Evolutionary conservation across 2,888 invertebrate species (phyloP), one percentile per base, ranked within the genome.

Genomic region (Tiphia femorata): DNA sequence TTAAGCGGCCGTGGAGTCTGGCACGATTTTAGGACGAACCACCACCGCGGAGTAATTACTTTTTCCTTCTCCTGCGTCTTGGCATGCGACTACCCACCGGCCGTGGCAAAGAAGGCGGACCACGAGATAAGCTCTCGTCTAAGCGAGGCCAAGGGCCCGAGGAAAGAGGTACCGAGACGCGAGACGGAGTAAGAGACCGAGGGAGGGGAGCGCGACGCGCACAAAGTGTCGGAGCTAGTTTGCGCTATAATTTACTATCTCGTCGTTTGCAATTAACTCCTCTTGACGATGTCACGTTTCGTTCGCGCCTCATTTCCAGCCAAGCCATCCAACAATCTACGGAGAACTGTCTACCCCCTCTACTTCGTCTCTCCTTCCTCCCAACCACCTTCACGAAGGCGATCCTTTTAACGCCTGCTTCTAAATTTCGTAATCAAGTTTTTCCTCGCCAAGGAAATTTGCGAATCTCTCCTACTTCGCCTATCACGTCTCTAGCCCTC

Each of bases 391-490:
- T n/a, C n/a, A n/a, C n/a, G n/a, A n/a, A n/a, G 49, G 48, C 72
- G 72, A 77, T 77, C 75, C 77, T 76, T 78, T 77, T 74, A 76
- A 75, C 78, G 75, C 66, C 63, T 64, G 73, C 75, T 73, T 75
- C 70, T 72, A 79, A 79, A 78, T 80, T 78, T 76, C 64, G 74
- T 79, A 81, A 80, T 80, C 77, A 76, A 77, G 77, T 81, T 80
- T 78, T 78, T 79, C 75, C 73, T 70, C 66, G 70, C 64, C 67
- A 72, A 75, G 70, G 70, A 76, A 76, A 79, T 77, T 75, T 72
- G 64, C 69, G 70, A 77, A 73, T 76, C 72, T 71, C 70, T 67
- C 69, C 53, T 67, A 56, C 41, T 58, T 41, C 46, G 52, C 16
- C 54, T 35, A 56, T 42, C 48, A n/a, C n/a, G 25, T 50, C 27